Percentiles rank a stretch among this genome's conserved stretches.
Evolutionary conservation across 2,797 vertebrate genomes (phyloP).

Genomic region (Coracias cyanogaster): DNA sequence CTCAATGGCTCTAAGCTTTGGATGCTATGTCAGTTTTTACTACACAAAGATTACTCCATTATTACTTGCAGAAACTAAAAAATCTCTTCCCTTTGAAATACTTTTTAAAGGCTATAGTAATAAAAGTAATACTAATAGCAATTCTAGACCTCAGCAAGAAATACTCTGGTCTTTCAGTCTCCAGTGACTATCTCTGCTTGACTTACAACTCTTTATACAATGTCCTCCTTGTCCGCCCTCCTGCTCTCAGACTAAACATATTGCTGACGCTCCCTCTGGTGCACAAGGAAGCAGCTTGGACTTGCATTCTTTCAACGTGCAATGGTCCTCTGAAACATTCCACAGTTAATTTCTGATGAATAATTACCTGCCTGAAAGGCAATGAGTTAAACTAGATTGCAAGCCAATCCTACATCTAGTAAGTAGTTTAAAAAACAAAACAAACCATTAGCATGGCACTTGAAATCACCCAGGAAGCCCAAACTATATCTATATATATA

Average conservation of each 20-base stretch:
- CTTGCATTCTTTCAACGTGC: background rate
- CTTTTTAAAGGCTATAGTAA: background rate
- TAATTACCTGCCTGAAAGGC: background rate
- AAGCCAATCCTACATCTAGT: background rate
- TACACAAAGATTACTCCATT: background rate
- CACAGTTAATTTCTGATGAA: background rate
- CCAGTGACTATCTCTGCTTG: background rate
- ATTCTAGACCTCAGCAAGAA: background rate
- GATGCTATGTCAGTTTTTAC: background rate
- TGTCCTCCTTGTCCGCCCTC: background rate
- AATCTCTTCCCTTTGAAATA: background rate
- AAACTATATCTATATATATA: background rate
- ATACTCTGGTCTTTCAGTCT: background rate
- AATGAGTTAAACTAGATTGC: background rate
- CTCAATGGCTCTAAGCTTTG: background rate
- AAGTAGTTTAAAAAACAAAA: too few relatives aligned
- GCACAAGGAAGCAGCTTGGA: background rate
- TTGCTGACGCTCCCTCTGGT: background rate
- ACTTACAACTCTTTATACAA: background rate
- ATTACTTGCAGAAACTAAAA: background rate
- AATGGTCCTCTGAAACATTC: background rate
- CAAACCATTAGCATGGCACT: background rate
- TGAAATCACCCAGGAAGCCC: background rate
- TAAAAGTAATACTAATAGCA: background rate
- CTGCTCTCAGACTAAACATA: constrained; percentile 3